These are phyloP conservation scores for Oreohelix idahoensis DNA, from an alignment of 1,140 invertebrate genomes.

Conservation along the genomic window DNA sequence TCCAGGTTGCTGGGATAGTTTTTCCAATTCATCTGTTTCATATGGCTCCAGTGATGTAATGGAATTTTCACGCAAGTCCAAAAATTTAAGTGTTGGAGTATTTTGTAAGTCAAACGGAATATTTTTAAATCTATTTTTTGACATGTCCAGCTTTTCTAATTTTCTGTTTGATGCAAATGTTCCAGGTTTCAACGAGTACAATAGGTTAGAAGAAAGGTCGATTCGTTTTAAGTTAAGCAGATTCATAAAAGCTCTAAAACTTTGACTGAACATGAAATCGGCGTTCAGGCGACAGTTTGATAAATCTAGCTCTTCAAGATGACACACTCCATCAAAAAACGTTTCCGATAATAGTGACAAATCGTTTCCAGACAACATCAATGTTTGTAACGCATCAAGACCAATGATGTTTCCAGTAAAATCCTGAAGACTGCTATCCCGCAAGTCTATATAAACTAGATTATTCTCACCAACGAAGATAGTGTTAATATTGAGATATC, in stretches of 20 bases:
- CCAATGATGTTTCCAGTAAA: background rate
- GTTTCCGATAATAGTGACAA: background rate
- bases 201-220: background rate
- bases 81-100: background rate
- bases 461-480: background rate
- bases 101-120: slow-evolving; percentile 2
- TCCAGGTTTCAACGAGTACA: background rate
- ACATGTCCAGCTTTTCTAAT: background rate
- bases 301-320: background rate
- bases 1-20: background rate
- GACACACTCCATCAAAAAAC: background rate
- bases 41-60: background rate
- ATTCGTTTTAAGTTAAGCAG: background rate
- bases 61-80: slow-evolving; percentile 2
- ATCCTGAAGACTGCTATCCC: background rate
- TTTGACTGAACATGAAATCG: background rate
- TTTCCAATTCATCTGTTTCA: background rate
- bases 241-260: background rate
- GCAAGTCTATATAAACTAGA: background rate
- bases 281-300: background rate
- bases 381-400: background rate
- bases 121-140: slow-evolving; percentile 3
- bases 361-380: slow-evolving; percentile 5
- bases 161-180: background rate
- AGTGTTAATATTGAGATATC: background rate